Evolutionary conservation across 2,113 vertebrate species (phyloP), one percentile per base, ranked within the genome.

Genomic region (Perca flavescens): DNA sequence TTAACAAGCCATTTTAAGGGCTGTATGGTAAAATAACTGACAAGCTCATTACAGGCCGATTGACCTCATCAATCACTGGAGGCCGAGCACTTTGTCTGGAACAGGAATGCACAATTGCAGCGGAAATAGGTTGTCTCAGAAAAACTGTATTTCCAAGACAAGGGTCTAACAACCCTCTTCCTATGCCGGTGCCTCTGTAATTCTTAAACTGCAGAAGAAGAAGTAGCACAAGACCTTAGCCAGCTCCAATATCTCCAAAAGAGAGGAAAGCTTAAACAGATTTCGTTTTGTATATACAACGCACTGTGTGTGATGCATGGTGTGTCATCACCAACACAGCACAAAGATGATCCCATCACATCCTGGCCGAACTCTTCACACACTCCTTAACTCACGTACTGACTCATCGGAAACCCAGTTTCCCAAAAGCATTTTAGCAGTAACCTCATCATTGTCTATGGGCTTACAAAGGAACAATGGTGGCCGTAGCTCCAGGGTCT

Each of bases 391-490:
- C 62, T 69, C 61, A 4, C 52, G 13, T 1, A 25, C 76, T 56
- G 83, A 83, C 73, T 92, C 87, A 77, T 84, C 77, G 70, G 77
- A 91, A 91, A 69, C 49, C 74, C 60, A 14, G 57, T 84, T 88
- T 88, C 88, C 89, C 80, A 56, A 84, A 86, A 91, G 85, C 53
- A 3, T 82, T 82, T 83, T 1, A 63, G 82, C 79, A 49, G 71
- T 58, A 88, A 91, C 86, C 72, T 88, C 89, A 88, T 91, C 86
- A 87, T 91, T 91, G 91, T 93, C 85, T 52, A 11, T 71, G 10
- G 25, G 57, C 80, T 81, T 5, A 85, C 89, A 91, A 90, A 85
- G 84, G 89, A 92, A 93, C 93, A 94, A 92, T 94, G 84, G 83
- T 56, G 74, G 25, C 62, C 17, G 61, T 4, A 28, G 85, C 49